Evolutionary conservation across 2,113 vertebrate species (phyloP).

Genomic region (Australoheros scitulus): DNA sequence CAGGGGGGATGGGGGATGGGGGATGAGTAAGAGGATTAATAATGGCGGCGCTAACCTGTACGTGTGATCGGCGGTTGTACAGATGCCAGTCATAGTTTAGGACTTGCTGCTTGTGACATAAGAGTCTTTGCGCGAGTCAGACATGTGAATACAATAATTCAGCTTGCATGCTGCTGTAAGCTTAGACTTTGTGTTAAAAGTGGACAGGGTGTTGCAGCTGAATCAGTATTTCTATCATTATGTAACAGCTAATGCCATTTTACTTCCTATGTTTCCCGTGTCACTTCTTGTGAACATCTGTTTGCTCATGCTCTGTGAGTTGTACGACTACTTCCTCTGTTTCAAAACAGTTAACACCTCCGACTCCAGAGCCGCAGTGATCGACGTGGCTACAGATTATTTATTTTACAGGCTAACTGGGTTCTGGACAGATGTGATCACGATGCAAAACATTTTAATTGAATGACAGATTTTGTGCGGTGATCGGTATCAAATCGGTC

Average conservation of each 20-base stretch:
- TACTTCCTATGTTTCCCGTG: not conserved
- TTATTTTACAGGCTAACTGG: not conserved
- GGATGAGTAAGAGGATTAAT: not conserved
- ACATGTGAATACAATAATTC: not conserved
- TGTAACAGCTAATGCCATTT: not conserved
- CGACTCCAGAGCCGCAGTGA: not conserved
- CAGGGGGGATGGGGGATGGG: not conserved
- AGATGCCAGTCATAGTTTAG: not conserved
- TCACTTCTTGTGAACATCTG: not conserved
- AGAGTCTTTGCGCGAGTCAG: not conserved
- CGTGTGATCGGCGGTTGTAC: not conserved
- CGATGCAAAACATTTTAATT: conserved; percentile 22
- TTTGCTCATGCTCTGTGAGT: not conserved
- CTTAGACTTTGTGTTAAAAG: conserved; percentile 1
- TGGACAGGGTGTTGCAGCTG: not conserved
- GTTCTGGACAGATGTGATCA: conserved; percentile 8
- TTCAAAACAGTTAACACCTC: not conserved
- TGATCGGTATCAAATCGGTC: not conserved
- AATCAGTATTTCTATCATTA: not conserved
- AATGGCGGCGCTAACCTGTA: not conserved
- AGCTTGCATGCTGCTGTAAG: not conserved
- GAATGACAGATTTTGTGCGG: not conserved
- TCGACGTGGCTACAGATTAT: not conserved
- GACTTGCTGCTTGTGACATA: not conserved
- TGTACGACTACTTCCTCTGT: not conserved